phyloP scores from a whole-genome alignment of 2,888 invertebrate species.

The Hyles lineata region DNA sequence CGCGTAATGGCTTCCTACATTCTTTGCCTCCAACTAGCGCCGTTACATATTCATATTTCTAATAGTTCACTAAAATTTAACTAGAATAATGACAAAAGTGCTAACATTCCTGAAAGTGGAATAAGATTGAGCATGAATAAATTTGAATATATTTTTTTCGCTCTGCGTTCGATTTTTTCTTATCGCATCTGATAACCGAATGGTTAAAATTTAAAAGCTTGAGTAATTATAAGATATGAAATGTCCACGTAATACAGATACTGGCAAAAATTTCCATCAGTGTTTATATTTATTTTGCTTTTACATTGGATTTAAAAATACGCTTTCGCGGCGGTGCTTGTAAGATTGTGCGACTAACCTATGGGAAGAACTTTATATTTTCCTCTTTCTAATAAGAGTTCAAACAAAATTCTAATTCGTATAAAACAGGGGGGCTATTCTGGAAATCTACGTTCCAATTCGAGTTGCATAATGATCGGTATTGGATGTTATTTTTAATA shows the following conservation, averaged over 20 bases:
- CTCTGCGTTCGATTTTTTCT: conserved; percentile 43
- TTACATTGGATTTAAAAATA: background rate
- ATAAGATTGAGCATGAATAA: conserved; percentile 55
- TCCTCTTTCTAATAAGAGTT: background rate
- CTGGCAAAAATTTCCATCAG: background rate
- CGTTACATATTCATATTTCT: conserved; percentile 25
- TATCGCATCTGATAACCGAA: conserved; percentile 52
- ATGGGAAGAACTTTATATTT: background rate
- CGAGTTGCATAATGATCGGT: background rate
- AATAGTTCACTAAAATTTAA: background rate
- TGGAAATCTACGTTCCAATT: conserved; percentile 39
- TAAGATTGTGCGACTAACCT: background rate
- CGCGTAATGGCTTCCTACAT: conserved; percentile 67
- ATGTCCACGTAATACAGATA: background rate
- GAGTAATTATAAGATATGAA: conserved; percentile 31
- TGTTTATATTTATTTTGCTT: background rate
- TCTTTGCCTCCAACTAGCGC: conserved; percentile 48
- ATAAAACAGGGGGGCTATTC: conserved; percentile 40
- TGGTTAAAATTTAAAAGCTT: conserved; percentile 39
- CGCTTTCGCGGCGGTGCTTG: background rate
- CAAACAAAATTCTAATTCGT: conserved; percentile 9
- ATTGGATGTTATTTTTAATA: conserved; percentile 42
- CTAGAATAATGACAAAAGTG: background rate
- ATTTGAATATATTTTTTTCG: conserved; percentile 57
- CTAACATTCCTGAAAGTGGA: conserved; percentile 35